phyloP scores from a whole-genome alignment of 2,797 vertebrate genomes.

The Psittacula echo region DNA sequence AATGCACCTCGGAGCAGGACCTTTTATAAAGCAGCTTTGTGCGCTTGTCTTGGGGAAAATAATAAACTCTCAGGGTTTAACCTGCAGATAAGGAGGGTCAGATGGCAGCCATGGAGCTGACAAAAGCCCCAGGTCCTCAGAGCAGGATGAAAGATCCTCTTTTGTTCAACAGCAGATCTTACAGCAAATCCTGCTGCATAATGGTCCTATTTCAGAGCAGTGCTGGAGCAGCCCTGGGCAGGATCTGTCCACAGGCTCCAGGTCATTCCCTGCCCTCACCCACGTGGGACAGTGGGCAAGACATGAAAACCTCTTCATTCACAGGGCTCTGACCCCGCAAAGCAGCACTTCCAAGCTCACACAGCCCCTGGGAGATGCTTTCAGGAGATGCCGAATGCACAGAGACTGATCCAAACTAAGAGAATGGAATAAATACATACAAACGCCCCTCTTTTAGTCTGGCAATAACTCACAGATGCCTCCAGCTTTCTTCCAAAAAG shows the following conservation, averaged over 20 bases:
- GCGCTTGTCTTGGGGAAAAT: not conserved
- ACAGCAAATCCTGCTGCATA: not conserved
- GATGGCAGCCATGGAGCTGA: not conserved
- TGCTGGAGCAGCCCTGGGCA: not conserved
- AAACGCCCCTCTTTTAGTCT: not conserved
- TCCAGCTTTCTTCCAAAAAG: not conserved
- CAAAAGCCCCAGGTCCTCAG: not conserved
- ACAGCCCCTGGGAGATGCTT: not conserved
- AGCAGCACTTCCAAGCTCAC: not conserved
- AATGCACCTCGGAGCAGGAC: not conserved
- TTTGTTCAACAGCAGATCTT: not conserved
- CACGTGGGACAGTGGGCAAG: not conserved
- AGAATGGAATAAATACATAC: not conserved
- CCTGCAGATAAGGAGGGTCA: not conserved
- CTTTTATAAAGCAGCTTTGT: not conserved
- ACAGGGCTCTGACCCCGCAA: not conserved
- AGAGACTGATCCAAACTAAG: not conserved
- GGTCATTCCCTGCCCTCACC: not conserved
- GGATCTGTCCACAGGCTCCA: fast-evolving
- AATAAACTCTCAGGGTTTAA: not conserved
- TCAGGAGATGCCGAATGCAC: not conserved
- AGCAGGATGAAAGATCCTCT: not conserved
- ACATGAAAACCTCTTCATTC: not conserved
- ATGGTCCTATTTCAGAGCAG: not conserved
- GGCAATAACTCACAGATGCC: not conserved